Evolutionary conservation across 37 sponge, comb jelly and placozoan genomes (phyloP).

Genomic region (Crambe crambe): DNA sequence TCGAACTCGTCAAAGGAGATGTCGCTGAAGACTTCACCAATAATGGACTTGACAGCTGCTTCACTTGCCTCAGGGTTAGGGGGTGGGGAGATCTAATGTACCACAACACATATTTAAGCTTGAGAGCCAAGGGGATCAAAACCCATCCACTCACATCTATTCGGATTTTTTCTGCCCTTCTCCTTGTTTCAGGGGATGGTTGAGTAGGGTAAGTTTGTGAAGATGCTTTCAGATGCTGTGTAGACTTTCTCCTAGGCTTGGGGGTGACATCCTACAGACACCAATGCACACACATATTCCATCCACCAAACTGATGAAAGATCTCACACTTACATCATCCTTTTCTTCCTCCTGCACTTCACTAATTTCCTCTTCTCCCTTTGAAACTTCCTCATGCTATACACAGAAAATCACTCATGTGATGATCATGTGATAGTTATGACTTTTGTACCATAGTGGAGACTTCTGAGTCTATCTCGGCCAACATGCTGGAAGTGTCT

Average conservation of each 20-base stretch:
- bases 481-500: conserved; percentile 35
- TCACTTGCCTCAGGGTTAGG: neutral
- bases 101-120: neutral
- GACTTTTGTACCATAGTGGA: conserved; percentile 23
- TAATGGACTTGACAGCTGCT: conserved; percentile 43
- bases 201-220: neutral
- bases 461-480: conserved; percentile 38
- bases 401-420: neutral
- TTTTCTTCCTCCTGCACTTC: conserved; percentile 4
- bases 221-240: neutral
- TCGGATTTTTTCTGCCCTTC: conserved; percentile 24
- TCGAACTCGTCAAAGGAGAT: conserved; percentile 55
- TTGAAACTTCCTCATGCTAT: conserved; percentile 52
- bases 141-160: conserved; percentile 6
- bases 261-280: neutral
- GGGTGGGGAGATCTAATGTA: neutral
- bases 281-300: neutral
- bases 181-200: conserved; percentile 36
- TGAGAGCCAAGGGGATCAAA: too few relatives aligned
- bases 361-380: conserved; percentile 12
- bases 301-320: neutral
- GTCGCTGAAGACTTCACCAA: conserved; percentile 61
- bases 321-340: conserved; percentile 6
- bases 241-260: neutral
- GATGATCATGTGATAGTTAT: neutral